Evolutionary conservation across 2,888 invertebrate species (phyloP).

Genomic region (Romanomermis culicivorax): DNA sequence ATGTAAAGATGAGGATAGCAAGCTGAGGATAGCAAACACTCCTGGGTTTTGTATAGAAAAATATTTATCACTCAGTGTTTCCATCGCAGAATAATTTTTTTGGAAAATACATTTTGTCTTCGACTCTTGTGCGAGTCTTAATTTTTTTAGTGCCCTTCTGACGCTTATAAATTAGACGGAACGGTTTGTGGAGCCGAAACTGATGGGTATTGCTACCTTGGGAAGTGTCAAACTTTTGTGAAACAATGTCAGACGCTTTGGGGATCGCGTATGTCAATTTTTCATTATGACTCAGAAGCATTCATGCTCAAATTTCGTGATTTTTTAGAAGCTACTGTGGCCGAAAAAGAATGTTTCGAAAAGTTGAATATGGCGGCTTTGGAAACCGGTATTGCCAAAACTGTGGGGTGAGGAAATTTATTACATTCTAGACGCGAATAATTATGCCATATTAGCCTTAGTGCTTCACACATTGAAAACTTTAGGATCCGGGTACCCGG

Average conservation of each 20-base stretch:
- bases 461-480: too few species aligned
- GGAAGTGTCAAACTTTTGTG: slow-evolving; percentile 64
- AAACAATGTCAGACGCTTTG: slow-evolving; percentile 77
- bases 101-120: too few species aligned
- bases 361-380: slow-evolving; percentile 87
- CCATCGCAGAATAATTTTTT: too few species aligned
- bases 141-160: slow-evolving; percentile 53
- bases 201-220: slow-evolving; percentile 68
- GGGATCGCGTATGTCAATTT: slow-evolving; percentile 45
- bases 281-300: too few species aligned
- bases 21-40: too few species aligned
- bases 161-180: slow-evolving; percentile 79
- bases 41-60: too few species aligned
- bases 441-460: too few species aligned
- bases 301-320: too few species aligned
- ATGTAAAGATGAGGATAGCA: too few species aligned
- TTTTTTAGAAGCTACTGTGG: slow-evolving; percentile 47
- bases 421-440: not conserved
- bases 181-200: slow-evolving; percentile 47
- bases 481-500: too few species aligned
- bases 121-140: too few species aligned
- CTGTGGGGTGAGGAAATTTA: not conserved
- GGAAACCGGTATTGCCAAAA: slow-evolving; percentile 74
- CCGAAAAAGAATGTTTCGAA: slow-evolving; percentile 69
- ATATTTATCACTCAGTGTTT: too few species aligned